These are phyloP conservation scores for Enhydra lutris DNA, from an alignment of 2,113 vertebrate species.

Conservation along the genomic window DNA sequence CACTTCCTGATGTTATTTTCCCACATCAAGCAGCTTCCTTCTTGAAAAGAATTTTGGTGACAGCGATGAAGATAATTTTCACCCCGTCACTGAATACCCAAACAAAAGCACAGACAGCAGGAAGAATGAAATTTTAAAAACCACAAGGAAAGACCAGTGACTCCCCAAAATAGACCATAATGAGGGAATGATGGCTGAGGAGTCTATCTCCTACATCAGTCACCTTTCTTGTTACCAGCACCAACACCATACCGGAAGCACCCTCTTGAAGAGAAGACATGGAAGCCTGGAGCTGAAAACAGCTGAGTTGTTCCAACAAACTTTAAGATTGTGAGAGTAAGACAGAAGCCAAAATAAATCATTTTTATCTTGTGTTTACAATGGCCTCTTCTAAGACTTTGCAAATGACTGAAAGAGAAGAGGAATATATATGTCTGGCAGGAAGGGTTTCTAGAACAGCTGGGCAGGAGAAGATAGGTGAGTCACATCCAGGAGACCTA, in stretches of 20 bases:
- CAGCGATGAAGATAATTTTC: background rate
- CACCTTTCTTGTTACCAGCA: background rate
- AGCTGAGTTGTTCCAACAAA: background rate
- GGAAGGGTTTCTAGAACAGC: background rate
- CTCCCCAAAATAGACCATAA: background rate
- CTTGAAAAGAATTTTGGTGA: background rate
- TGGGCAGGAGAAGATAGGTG: background rate
- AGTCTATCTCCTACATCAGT: background rate
- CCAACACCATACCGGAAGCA: background rate
- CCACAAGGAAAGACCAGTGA: background rate
- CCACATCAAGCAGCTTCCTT: background rate
- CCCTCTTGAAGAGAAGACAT: background rate
- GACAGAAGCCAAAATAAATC: background rate
- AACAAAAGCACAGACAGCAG: background rate
- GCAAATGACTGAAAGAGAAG: background rate
- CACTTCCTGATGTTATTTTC: background rate
- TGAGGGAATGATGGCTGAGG: background rate
- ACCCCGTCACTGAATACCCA: background rate
- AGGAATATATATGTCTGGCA: background rate
- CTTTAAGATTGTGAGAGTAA: background rate
- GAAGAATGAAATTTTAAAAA: background rate
- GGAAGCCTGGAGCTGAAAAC: background rate
- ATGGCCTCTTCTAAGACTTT: background rate
- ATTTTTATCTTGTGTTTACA: background rate
- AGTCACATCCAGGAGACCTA: background rate